Base-by-base conservation (phyloP, 2,113 vertebrate species). In the Psophia crepitans region DNA sequence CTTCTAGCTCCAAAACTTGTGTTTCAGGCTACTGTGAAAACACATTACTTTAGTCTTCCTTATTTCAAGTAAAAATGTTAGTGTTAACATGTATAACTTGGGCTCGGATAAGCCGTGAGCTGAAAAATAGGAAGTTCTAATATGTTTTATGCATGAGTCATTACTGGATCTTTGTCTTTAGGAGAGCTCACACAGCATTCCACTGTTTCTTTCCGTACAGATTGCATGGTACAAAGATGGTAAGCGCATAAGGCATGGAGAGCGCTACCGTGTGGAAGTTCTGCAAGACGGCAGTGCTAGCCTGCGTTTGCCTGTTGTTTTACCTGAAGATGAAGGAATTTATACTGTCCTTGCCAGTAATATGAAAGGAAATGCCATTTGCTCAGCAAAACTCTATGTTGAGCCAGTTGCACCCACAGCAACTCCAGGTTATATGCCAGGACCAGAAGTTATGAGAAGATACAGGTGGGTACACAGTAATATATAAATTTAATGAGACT, bases 201-300 rank as follows among this genome's bases (percentile, higher is more conserved):
- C 28, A 17, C 37, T 90, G 3, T 95, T 89, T 56, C 78, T 69
- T 90, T 87, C 56, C 92, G 57, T 82, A 26, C 81, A 99, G 99
- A 99, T 99, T 96, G 99, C 98, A 6, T 99, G 99, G 99, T 99
- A 99, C 97, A 99, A 99, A 98, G 99, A 99, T 46, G 99, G 99
- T 57, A 99, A 98, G 92, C 99, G 99, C 46, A 98, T 99, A 94
- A 98, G 92, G 46, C 97, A 98, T 4, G 98, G 99, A 83, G 99
- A 98, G 22, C 99, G 90, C 77, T 99, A 99, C 94, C 98, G 99
- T 79, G 99, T 99, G 98, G 99, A 99, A 73, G 97, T 99, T 91
- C 98, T 99, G 61, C 99, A 98, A 91, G 99, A 99, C 7, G 99
- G 99, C 60, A 98, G 99, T 49, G 99, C 99, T 90, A 99, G 98